These are phyloP conservation scores for Gila orcuttii DNA, from an alignment of 2,113 vertebrate genomes.

Conservation along the genomic window DNA sequence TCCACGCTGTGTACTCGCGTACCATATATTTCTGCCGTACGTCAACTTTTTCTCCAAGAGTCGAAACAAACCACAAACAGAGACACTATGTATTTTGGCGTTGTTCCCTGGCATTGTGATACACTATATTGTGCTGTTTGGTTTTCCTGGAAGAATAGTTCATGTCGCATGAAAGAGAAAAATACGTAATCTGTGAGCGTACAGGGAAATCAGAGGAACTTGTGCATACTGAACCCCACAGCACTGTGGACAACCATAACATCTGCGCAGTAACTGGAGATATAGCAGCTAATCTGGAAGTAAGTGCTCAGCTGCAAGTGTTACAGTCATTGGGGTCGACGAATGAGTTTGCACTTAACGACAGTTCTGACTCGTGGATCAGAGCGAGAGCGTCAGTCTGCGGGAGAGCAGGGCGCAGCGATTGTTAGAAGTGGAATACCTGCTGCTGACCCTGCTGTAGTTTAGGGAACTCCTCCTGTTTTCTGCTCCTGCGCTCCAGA, in stretches of 20 bases:
- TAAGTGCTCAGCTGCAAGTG: not conserved
- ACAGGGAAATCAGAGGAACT: not conserved
- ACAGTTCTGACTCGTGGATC: conserved; percentile 32
- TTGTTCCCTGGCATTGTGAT: not conserved
- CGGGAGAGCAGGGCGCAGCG: not conserved
- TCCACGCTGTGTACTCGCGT: not conserved
- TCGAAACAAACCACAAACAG: not conserved
- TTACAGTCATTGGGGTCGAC: not conserved
- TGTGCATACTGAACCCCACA: conserved; percentile 10
- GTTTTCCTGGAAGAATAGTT: conserved; percentile 6
- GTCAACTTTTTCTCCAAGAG: not conserved
- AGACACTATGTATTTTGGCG: not conserved
- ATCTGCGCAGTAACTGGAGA: conserved; percentile 7
- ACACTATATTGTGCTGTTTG: not conserved
- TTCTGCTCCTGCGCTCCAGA: conserved; percentile 86
- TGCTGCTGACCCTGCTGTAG: conserved; percentile 92
- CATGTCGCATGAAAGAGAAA: not conserved
- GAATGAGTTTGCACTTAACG: conserved; percentile 4
- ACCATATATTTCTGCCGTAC: not conserved
- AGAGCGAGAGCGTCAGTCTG: conserved; percentile 2
- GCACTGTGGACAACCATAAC: not conserved
- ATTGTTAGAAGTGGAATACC: conserved; percentile 82
- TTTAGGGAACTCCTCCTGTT: conserved; percentile 88
- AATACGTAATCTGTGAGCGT: not conserved
- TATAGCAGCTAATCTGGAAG: not conserved